Percentiles rank a stretch among this genome's conserved stretches.
These are phyloP conservation scores for Cotesia chilonis DNA, from an alignment of 1,140 invertebrate genomes.

Conservation along the genomic window DNA sequence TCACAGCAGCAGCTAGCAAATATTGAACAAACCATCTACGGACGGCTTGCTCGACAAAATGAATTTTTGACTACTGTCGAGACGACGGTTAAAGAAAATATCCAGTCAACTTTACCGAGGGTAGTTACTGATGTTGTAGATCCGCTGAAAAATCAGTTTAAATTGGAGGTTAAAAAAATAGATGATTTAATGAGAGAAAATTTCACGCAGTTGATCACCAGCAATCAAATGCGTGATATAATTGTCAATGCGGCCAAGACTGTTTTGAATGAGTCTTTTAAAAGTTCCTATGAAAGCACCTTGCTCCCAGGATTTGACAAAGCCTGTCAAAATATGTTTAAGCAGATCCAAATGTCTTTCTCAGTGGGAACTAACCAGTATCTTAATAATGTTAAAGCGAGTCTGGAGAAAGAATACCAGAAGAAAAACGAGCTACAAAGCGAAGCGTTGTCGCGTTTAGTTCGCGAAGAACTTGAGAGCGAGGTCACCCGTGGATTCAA, in stretches of 20 bases:
- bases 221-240: slow-evolving; percentile 78
- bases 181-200: slow-evolving; percentile 82
- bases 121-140: slow-evolving; percentile 73
- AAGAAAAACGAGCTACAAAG: slow-evolving; percentile 55
- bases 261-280: slow-evolving; percentile 75
- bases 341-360: slow-evolving; percentile 88
- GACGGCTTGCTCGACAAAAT: slow-evolving; percentile 61
- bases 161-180: slow-evolving; percentile 77
- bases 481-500: slow-evolving; percentile 54
- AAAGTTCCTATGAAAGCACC: slow-evolving; percentile 76
- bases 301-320: slow-evolving; percentile 86
- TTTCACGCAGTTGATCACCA: slow-evolving; percentile 79
- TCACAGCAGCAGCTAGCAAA: slow-evolving; percentile 57
- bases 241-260: slow-evolving; percentile 74
- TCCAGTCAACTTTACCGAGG: slow-evolving; percentile 71
- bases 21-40: slow-evolving; percentile 65
- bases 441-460: slow-evolving; percentile 46
- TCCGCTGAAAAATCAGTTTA: slow-evolving; percentile 76
- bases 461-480: slow-evolving; percentile 58
- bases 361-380: slow-evolving; percentile 85
- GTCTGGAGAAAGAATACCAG: slow-evolving; percentile 56
- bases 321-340: slow-evolving; percentile 84
- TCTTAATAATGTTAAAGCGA: slow-evolving; percentile 54
- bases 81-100: slow-evolving; percentile 75
- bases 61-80: slow-evolving; percentile 68